Percentiles rank a stretch among this genome's conserved stretches.
Evolutionary conservation across 2,113 vertebrate species (phyloP).

Genomic region (Sterrhoptilus dennistouni): DNA sequence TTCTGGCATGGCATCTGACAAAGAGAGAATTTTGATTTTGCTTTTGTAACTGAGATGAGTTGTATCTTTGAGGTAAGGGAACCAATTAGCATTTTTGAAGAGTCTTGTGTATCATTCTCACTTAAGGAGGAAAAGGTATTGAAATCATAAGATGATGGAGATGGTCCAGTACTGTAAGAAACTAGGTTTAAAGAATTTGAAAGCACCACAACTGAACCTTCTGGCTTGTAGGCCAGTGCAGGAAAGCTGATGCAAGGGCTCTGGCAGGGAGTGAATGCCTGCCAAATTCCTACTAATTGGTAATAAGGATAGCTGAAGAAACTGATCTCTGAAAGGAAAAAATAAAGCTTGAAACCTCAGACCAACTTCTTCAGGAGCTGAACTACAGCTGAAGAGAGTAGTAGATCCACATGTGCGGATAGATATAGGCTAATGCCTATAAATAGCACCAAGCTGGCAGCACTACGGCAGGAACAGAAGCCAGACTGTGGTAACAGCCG

Average conservation of each 20-base stretch:
- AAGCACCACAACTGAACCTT: background rate
- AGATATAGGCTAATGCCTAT: conserved; percentile 9
- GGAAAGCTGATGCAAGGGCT: background rate
- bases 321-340: conserved; percentile 1
- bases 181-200: background rate
- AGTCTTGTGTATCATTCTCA: background rate
- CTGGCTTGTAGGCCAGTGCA: background rate
- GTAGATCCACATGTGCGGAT: background rate
- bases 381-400: conserved; percentile 19
- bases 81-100: background rate
- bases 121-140: background rate
- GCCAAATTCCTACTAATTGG: background rate
- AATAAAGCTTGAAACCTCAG: background rate
- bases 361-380: conserved; percentile 26
- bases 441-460: conserved; percentile 30
- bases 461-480: background rate
- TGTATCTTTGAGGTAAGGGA: background rate
- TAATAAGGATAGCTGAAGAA: background rate
- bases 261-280: background rate
- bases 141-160: background rate
- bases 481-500: conserved; percentile 14
- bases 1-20: background rate
- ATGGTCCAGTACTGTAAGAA: background rate
- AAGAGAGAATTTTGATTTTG: background rate
- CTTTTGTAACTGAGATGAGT: background rate